Base-by-base conservation (phyloP, 1,140 invertebrate genomes). In the Euglossa dilemma region DNA sequence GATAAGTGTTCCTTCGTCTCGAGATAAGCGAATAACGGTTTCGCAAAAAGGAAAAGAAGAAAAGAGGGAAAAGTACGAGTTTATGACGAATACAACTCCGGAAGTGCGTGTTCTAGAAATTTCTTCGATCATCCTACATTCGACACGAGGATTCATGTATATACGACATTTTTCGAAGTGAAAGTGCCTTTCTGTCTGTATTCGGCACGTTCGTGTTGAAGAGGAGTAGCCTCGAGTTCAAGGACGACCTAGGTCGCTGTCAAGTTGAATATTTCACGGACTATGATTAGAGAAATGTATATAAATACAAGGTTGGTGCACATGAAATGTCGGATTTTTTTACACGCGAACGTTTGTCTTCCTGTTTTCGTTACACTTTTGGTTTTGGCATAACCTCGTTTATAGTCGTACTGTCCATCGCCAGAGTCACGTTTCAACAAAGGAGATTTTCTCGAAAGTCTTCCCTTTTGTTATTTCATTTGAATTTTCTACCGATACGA, bases 1-100 rank as follows among this genome's bases (percentile, higher is more conserved):
- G 6, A 69, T 69, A 69, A 36, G 69, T 36, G 11, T 9, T 69
- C 16, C 3, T 6, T 5, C 43, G 18, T n/a, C 45, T 14, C 9
- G n/a, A 47, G 18, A 28, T 47, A 57, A 57, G 7, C 16, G n/a
- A 4, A 25, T 71, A 79, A 79, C 77, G 25, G 56, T 79, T 50
- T 14, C 7, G 1, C 4, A 4, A n/a, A 28, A 61, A 8, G 28
- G 11, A 69, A 50, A 25, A 14, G 7, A 56, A 20, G 8, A 56
- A 20, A 23, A 4, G 0, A 57, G 36, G 59, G 50, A 9, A 45
- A n/a, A 47, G 20, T 59, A 12, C 8, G 7, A 18, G 16, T 71
- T 61, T 20, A 23, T n/a, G 25, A 20, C 18, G 28, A 59, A 5
- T 2, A 5, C 6, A 11, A 3, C 45, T 7, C 12, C 23, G 16